Percentiles rank a stretch among this genome's conserved stretches.
Conservation (phyloP, 2,797 vertebrate species). For the Picus viridis region DNA sequence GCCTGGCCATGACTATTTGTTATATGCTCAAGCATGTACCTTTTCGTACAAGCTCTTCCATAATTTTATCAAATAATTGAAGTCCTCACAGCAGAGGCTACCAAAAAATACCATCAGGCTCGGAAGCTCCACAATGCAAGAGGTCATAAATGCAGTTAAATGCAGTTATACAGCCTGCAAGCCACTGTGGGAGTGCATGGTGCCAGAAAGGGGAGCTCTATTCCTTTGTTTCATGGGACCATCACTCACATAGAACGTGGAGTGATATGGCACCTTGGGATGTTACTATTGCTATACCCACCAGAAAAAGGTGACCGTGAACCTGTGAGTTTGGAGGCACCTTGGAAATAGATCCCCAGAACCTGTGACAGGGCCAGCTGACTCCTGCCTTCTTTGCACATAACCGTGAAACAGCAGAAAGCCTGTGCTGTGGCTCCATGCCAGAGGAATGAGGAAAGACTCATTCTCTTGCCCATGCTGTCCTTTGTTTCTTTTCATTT, state of each 20-base stretch:
- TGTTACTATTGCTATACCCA: background rate
- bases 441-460: constrained; percentile 41
- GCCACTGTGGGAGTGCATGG: rapidly evolving
- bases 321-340: background rate
- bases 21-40: background rate
- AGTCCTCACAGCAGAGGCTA: background rate
- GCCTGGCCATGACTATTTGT: background rate
- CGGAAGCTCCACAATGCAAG: background rate
- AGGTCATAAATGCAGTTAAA: rapidly evolving
- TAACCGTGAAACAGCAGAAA: background rate
- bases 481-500: constrained; percentile 14
- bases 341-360: background rate
- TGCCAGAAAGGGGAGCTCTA: background rate
- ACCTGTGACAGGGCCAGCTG: background rate
- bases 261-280: background rate
- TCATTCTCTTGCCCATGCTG: background rate
- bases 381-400: rapidly evolving
- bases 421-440: background rate
- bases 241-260: rapidly evolving
- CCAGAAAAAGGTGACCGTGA: background rate
- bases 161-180: background rate
- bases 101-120: background rate
- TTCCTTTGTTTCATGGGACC: rapidly evolving
- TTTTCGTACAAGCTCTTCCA: background rate
- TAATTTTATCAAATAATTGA: background rate